Evolutionary conservation across 2,888 invertebrate genomes (phyloP), one percentile per base, ranked within the genome.

Genomic region (Vesta saturnalis): DNA sequence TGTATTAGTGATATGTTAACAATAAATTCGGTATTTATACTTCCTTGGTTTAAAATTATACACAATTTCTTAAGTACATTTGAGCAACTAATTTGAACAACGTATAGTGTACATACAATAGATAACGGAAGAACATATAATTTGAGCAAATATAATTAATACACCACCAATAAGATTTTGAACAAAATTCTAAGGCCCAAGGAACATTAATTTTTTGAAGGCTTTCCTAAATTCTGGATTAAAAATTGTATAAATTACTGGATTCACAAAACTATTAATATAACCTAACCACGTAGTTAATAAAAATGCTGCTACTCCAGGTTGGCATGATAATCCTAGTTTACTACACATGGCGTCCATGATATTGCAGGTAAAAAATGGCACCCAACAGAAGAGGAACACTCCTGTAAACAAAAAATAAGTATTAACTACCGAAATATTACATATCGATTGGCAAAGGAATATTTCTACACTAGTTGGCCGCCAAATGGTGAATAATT

Each of bases 211-310:
- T 85, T 95, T 96, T 81, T 96, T 94, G 86, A 99, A 99, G 61
- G 99, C 99, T 87, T 97, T 97, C 74, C 99, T 89, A 86, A 99
- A 99, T 84, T 99, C 99, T 0, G 96, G 95, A 86, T 98, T 98
- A 85, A 96, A 95, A 81, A 95, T 96, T 69, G 96, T 96, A 84
- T 97, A 96, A 80, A 96, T 96, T 76, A 96, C 93, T 8, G 96
- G 96, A 85, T 95, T 95, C 70, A 95, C 92, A 82, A 95, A 95
- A 78, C 94, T 94, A 85, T 96, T 99, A 88, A 99, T 96, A 86
- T 99, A 99, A 59, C 99, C 99, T 67, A 99, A 88, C 99, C 99
- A 99, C 22, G 97, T 97, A 74, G 97, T 96, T 73, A 97, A 87
- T 80, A 97, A 93, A 85, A 99, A 99, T 58, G 93, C 93, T 18